Conservation (phyloP, 2,888 invertebrate species). For the Orthosia incerta region DNA sequence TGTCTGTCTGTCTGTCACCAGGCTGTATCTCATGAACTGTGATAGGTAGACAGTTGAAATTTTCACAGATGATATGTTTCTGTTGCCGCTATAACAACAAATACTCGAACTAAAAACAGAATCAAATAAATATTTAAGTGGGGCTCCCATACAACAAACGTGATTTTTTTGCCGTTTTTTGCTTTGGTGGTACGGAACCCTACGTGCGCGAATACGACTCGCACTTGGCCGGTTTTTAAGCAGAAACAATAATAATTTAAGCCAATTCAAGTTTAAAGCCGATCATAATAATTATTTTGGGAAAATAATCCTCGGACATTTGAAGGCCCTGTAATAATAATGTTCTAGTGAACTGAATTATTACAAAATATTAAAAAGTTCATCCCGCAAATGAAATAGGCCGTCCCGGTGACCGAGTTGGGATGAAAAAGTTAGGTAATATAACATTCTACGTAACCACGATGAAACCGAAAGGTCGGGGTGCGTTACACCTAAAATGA, state of each 20-base stretch:
- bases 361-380: conserved; percentile 57
- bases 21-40: too few relatives aligned
- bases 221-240: too few relatives aligned
- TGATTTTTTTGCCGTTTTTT: too few relatives aligned
- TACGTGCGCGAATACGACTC: too few relatives aligned
- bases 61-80: too few relatives aligned
- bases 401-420: conserved; percentile 24
- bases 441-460: conserved; percentile 34
- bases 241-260: conserved; percentile 9
- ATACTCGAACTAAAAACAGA: too few relatives aligned
- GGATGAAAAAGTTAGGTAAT: conserved; percentile 49
- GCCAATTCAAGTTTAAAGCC: conserved; percentile 12
- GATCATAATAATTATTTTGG: conserved; percentile 22
- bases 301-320: conserved; percentile 28
- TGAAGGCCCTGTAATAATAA: conserved; percentile 42
- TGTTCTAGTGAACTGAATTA: conserved; percentile 37
- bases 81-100: too few relatives aligned
- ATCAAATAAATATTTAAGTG: too few relatives aligned
- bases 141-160: too few relatives aligned
- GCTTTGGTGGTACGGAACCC: too few relatives aligned
- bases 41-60: too few relatives aligned
- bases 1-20: too few relatives aligned
- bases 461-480: conserved; percentile 9
- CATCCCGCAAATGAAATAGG: conserved; percentile 36
- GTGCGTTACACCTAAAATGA: neutral